Base-by-base conservation (phyloP, 30 jellyfish, hydroid and myxozoan species). In the Rhopilema esculentum region DNA sequence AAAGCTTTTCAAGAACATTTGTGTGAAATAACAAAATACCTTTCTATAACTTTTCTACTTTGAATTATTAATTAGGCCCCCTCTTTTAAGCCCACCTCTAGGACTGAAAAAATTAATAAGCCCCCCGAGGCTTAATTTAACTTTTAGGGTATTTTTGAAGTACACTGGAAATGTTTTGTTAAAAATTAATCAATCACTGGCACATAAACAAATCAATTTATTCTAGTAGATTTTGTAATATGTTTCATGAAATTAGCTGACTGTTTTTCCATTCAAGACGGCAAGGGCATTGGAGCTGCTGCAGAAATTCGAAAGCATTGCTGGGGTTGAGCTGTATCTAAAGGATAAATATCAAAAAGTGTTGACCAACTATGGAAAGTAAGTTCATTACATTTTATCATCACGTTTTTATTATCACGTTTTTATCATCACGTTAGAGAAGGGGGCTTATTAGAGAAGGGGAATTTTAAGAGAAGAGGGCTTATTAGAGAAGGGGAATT, bases 331-430 rank as follows among this genome's bases (percentile, higher is more conserved):
- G 32, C 81, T 91, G 51, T 83, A 91, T 49, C 77, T 91, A 23
- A 79, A 91, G 27, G 95, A 91, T 84, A 91, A 91, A 53, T 91
- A 91, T 66, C 97, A 91, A 27, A 91, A 77, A 69, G 97, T 91
- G 25, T 52, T 91, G 71, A 26, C 79, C 49, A 91, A 79, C 27
- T 91, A 82, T 72, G 91, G 95, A 72, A 91, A 91, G 97, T 91
- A 75, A 91, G 97, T 64, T 1, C n/a, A 24, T n/a, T 25, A 69
- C 25, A 29, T 7, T 18, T 20, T 1, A 1, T 23, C 80, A 69
- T 12, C 52, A 2, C 52, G 63, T 23, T 69, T 69, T 29, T 17
- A 80, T n/a, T 72, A 19, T 7, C 6, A 31, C 57, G 12, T 40
- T 40, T n/a, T n/a, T n/a, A n/a, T n/a, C n/a, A n/a, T n/a, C n/a